Base-by-base conservation (phyloP, 92 coral and sea anemone species). In the Pocillopora meandrina region DNA sequence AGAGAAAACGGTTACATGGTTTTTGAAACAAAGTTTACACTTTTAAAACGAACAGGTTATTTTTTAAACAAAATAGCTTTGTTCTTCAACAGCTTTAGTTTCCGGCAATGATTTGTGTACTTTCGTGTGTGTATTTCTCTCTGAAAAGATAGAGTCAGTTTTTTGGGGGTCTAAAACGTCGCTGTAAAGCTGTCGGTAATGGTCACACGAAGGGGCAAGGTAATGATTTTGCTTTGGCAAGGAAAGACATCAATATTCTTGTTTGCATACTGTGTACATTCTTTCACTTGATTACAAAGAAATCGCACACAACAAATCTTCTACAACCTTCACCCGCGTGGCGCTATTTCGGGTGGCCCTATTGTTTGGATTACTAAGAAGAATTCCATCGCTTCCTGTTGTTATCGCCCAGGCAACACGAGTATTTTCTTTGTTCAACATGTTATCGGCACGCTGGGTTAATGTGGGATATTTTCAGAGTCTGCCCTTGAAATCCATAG, bases 321-420 rank as follows among this genome's bases (percentile, higher is more conserved):
- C 18, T 52, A 65, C 72, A 65, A 52, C 26, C n/a, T 42, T 42
- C 56, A 18, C 56, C 84, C 84, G 65, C 76, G 23, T 80, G 84
- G 75, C 15, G 68, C 26, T 33, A 67, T 3, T 68, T 67, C 76
- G 2, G 84, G 84, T 80, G 84, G 75, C 84, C 21, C 3, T 57
- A 79, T 79, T 79, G 83, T 79, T 79, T 12, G 26, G 5, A 64
- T 52, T 65, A 21, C 47, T 23, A 64, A 21, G 63, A 49, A 18
- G 67, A 56, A 80, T 80, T 80, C 84, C 76, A 57, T 5, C 1
- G 17, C 58, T 68, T 80, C 75, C 84, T 80, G 84, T 80, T 76
- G 13, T 35, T 19, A 80, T 80, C 56, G 52, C 66, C 75, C 66
- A 31, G 84, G 57, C 11, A 68, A 68, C 56, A 12, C 56, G 19